Evolutionary conservation across 2,113 vertebrate genomes (phyloP).

Genomic region (Lampris megalopsis): DNA sequence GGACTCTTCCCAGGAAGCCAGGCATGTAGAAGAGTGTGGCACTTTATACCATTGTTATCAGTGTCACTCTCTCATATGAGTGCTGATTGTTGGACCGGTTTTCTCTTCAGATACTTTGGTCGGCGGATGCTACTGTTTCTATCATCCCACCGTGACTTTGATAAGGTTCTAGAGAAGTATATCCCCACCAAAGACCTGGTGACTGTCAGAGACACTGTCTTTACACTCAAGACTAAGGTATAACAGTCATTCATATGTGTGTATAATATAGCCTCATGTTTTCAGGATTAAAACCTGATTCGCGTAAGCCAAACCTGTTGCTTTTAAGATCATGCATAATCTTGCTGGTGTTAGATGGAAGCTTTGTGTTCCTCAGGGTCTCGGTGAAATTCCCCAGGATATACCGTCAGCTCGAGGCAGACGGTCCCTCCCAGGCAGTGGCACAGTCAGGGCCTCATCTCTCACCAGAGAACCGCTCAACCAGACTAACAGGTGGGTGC

Average conservation of each 20-base stretch:
- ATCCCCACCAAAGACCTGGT: constrained; percentile 89
- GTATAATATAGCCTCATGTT: background rate
- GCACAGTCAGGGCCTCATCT: constrained; percentile 86
- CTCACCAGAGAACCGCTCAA: constrained; percentile 85
- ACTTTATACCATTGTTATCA: background rate
- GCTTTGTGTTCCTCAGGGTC: constrained; percentile 81
- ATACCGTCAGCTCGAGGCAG: constrained; percentile 89
- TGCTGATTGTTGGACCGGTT: constrained; percentile 1
- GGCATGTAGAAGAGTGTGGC: constrained; percentile 73
- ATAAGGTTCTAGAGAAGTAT: constrained; percentile 90
- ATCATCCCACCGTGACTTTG: constrained; percentile 90
- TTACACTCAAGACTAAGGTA: constrained; percentile 90
- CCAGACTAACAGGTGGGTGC: constrained; percentile 82
- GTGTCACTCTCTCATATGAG: background rate
- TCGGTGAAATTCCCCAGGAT: constrained; percentile 90
- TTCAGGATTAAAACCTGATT: background rate
- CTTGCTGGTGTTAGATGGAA: background rate
- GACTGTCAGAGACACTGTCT: constrained; percentile 87
- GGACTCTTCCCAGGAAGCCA: constrained; percentile 92
- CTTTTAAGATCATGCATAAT: constrained; percentile 1
- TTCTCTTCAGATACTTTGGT: constrained; percentile 87
- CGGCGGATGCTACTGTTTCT: constrained; percentile 91
- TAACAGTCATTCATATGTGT: background rate
- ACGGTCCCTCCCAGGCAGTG: constrained; percentile 83
- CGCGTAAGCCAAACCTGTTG: background rate